Evolutionary conservation across 2,797 vertebrate genomes (phyloP), one percentile per base, ranked within the genome.

Genomic region (Molossus alvarezi): DNA sequence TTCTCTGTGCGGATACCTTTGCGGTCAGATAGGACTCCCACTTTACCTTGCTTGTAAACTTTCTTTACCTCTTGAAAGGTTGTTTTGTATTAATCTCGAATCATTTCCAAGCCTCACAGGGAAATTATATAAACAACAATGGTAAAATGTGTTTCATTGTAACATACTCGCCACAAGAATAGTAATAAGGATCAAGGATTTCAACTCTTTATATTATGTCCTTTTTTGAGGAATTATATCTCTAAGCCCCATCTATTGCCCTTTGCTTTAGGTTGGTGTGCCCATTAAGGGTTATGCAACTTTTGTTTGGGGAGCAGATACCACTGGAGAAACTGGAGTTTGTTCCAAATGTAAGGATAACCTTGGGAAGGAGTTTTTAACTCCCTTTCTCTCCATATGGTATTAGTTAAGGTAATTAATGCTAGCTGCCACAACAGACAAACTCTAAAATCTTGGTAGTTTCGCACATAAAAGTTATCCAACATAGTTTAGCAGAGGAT

Each of bases 341-440:
- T 80, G 55, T 89, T 93, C 55, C 75, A 89, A 80, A 62, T 33
- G 4, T 57, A 73, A 71, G 9, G 91, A 64, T 73, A 88, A 41
- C 20, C 48, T 62, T 67, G 21, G 14, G 18, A 81, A 90, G 9
- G 29, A 67, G 72, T 93, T 94, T 60, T 90, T 17, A 65, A 13
- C 15, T 57, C 29, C 23, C 0, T n/a, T 87, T 87, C 5, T 75
- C 2, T 9, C 15, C 6, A 0, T 33, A 27, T 88, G 17, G n/a
- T 48, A 45, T 82, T 64, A 58, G 6, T 79, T 71, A 60, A 65
- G 17, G 29, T 85, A 91, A 73, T 67, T 53, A 95, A 51, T 85
- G 57, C 9, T 81, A 72, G 9, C 23, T 90, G 25, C 41, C 23
- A 72, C 18, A 67, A 60, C 25, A 82, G 72, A 86, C 8, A 82